Base-by-base conservation (phyloP, 2,113 vertebrate species). In the Ceuthmochares aereus region DNA sequence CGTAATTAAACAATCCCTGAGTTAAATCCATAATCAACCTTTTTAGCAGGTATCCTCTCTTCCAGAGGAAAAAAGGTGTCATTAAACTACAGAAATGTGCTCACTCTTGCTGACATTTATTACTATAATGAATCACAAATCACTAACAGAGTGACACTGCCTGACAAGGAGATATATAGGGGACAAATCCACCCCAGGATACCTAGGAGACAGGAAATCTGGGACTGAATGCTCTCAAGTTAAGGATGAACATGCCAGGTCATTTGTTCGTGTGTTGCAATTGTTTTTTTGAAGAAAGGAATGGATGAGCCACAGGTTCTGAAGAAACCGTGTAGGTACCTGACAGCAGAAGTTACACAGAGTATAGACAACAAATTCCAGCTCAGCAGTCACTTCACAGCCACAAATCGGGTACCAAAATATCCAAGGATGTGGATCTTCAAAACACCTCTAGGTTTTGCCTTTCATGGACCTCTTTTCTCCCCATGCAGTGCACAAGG, bases 241-340 rank as follows among this genome's bases (percentile, higher is more conserved):
- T 5, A 30, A 64, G 27, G 54, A 79, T 3, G 58, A 94, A 76
- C 49, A 27, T 4, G 8, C 15, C 30, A 79, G 8, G 6, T 66
- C 19, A 42, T 63, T 76, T 30, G 9, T 85, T 59, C 80, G 27
- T 45, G 55, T 83, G 73, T 29, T 62, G 22, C 36, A 73, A 54
- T 2, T 32, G n/a, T 1, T 3, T 64, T 73, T 62, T 78, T 79
- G 73, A 69, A 58, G 36, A 76, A 62, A 73, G 27, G 14, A 87
- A 84, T 10, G 21, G 7, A 21, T 0, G 0, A 84, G 19, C 12
- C 17, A 16, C 0, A 2, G 59, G 8, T 78, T 78, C 51, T 51
- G 51, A 73, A 81, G 26, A 74, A 84, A 47, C 2, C 21, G 6
- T 5, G 13, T 25, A 73, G 59, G n/a, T 59, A 64, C 2, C n/a